These are phyloP conservation scores for Pomatostomus ruficeps DNA, from an alignment of 2,113 vertebrate species.

Conservation along the genomic window DNA sequence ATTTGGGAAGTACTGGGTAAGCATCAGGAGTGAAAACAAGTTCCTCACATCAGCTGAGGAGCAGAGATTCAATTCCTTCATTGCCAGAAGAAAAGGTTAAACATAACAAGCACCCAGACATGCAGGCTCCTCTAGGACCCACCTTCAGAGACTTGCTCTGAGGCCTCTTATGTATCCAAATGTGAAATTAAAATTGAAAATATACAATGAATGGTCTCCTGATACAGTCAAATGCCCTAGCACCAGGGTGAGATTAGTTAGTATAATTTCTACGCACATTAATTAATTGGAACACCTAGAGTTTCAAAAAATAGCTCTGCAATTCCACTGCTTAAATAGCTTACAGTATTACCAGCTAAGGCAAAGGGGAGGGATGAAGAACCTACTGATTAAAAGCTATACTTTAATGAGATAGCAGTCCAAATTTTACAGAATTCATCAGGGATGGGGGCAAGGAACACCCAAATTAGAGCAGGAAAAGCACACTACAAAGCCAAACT, in stretches of 20 bases:
- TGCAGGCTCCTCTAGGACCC: background rate
- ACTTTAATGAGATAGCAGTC: background rate
- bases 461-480: background rate
- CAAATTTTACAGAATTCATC: background rate
- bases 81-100: background rate
- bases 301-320: background rate
- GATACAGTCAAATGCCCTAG: background rate
- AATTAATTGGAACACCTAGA: slow-evolving; percentile 21
- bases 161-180: background rate
- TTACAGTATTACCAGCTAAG: background rate
- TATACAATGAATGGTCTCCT: background rate
- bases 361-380: background rate
- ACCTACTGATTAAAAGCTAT: background rate
- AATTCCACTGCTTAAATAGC: background rate
- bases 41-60: background rate
- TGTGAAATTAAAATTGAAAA: background rate
- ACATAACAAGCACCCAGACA: background rate
- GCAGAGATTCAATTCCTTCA: background rate
- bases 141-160: background rate
- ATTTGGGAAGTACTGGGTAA: background rate
- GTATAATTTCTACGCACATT: background rate
- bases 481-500: background rate
- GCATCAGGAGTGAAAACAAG: background rate
- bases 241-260: background rate
- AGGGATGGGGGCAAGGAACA: background rate